Conservation (phyloP, 2,797 vertebrate genomes). For the Salarias fasciatus region DNA sequence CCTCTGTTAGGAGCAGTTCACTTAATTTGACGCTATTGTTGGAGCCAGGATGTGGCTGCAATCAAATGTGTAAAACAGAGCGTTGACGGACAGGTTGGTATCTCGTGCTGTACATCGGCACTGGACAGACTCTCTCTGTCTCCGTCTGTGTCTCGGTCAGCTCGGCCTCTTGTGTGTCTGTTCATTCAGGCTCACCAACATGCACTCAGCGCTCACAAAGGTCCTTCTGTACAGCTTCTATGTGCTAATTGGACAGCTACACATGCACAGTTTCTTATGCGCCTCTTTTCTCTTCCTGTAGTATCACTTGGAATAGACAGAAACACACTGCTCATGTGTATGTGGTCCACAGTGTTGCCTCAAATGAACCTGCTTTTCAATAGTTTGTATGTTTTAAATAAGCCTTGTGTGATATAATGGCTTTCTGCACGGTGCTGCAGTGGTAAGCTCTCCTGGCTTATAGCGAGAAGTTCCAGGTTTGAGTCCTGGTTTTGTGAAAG, state of each 20-base stretch:
- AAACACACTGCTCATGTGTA: too few relatives aligned
- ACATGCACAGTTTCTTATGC: constrained; percentile 28
- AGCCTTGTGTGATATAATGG: too few relatives aligned
- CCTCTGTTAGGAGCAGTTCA: constrained; percentile 66
- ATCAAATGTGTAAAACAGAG: constrained; percentile 65
- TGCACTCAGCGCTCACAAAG: constrained; percentile 54
- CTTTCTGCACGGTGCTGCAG: too few relatives aligned
- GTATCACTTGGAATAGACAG: background rate
- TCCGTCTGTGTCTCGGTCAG: constrained; percentile 7
- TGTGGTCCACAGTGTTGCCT: too few relatives aligned
- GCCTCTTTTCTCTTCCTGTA: constrained; percentile 18
- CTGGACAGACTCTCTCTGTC: constrained; percentile 30
- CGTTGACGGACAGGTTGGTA: constrained; percentile 67
- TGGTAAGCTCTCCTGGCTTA: too few relatives aligned
- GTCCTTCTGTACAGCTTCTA: constrained; percentile 53
- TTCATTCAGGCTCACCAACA: constrained; percentile 47
- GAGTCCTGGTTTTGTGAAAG: too few relatives aligned
- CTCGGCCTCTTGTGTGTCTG: constrained; percentile 34
- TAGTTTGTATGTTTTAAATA: background rate
- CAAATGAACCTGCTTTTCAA: too few relatives aligned
- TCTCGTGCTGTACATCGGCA: constrained; percentile 32
- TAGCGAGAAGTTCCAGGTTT: too few relatives aligned
- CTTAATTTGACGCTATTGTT: constrained; percentile 55
- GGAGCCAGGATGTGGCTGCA: constrained; percentile 17
- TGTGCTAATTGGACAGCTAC: constrained; percentile 57